phyloP scores from a whole-genome alignment of 2,888 invertebrate species.

The Diaphora mendica region DNA sequence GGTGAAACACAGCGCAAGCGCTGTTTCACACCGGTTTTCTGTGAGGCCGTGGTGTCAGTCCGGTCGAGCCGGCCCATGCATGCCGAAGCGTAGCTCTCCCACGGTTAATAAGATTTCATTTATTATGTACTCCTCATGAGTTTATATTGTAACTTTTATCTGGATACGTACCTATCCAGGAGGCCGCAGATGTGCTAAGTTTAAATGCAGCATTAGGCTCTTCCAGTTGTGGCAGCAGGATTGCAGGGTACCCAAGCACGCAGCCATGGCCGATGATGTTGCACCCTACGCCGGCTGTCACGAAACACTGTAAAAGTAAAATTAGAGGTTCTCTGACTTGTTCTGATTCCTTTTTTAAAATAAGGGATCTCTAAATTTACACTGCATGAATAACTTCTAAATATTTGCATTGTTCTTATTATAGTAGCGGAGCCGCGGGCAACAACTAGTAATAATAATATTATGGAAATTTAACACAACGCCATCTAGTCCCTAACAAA shows the following conservation, averaged over 20 bases:
- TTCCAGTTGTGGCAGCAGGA: constrained; percentile 83
- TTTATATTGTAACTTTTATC: neutral
- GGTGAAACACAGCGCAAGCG: no score
- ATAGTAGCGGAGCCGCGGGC: neutral
- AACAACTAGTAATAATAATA: no score
- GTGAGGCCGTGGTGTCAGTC: no score
- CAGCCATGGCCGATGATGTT: constrained; percentile 62
- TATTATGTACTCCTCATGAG: no score
- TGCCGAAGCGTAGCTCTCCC: no score
- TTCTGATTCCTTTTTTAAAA: neutral
- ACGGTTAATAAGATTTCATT: no score
- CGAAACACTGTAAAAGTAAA: constrained; percentile 56
- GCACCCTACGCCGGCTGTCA: constrained; percentile 57
- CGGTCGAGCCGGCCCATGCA: no score
- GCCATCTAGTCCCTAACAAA: no score
- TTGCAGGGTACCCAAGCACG: constrained; percentile 81
- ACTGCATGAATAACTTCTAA: neutral
- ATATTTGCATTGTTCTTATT: neutral
- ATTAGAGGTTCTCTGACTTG: neutral
- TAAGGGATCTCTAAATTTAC: neutral
- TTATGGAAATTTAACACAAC: no score
- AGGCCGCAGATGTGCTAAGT: constrained; percentile 67
- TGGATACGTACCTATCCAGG: constrained; percentile 78
- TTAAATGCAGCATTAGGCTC: constrained; percentile 56
- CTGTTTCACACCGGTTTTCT: no score